Evolutionary conservation across 2,797 vertebrate genomes (phyloP), one percentile per base, ranked within the genome.

Genomic region (Dipus sagitta): DNA sequence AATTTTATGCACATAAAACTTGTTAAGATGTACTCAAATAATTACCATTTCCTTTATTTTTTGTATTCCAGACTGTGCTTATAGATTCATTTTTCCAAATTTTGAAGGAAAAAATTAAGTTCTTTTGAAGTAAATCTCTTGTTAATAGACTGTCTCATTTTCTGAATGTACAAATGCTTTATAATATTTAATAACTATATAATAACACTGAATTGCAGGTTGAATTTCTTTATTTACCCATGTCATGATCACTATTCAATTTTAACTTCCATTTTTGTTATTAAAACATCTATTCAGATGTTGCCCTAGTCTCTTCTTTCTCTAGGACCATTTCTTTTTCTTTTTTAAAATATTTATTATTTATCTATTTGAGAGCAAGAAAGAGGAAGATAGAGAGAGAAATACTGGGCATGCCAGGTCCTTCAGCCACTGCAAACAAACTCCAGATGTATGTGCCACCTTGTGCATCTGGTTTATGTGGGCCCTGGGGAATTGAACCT

Each of bases 81-180:
- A 47, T 65, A 64, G 58, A 88, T 65, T 83, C 26, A 60, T 70
- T 74, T 86, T 75, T 21, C 21, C 54, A 70, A 6, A 58, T 80
- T 93, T 81, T 79, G n/a, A 91, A 86, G 42, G 38, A 76, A 80
- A 65, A 62, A 88, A 94, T 80, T 65, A 74, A 67, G 24, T 38
- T 93, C 18, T 92, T 82, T 88, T 78, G 87, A 95, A 86, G 72
- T 32, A 85, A 86, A 62, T 62, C 26, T 91, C 67, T 88, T 82
- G 34, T 13, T 78, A 88, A 30, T 42, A 58, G 21, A 68, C 20
- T 11, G 12, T 90, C 18, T 14, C n/a, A 24, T 78, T 94, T 89
- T 71, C 34, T 92, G 79, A 92, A 54, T 80, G 62, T 47, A 62
- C 52, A 82, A 67, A 84, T 72, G 74, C 11, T 70, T 95, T 70